phyloP scores from a whole-genome alignment of 2,888 invertebrate species.

The Acanthococcus lagerstroemiae region DNA sequence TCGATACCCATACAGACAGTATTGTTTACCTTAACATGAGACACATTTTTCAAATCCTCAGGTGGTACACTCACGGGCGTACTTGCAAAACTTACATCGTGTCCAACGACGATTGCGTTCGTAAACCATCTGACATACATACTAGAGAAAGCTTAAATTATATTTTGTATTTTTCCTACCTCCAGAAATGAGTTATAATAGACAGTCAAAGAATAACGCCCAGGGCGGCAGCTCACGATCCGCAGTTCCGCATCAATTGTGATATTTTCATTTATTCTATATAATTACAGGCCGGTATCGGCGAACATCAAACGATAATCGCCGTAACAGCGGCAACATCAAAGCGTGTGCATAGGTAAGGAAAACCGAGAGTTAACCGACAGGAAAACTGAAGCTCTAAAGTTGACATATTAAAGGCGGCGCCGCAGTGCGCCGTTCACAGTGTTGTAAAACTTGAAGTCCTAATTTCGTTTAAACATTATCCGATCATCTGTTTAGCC shows the following conservation, averaged over 20 bases:
- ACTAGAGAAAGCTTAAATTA: too few species aligned
- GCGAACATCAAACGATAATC: conserved; percentile 23
- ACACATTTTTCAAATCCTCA: too few species aligned
- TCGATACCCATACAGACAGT: too few species aligned
- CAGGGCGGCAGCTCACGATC: conserved; percentile 15
- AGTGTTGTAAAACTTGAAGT: neutral
- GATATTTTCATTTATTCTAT: conserved; percentile 28
- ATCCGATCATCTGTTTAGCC: too few species aligned
- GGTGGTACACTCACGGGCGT: too few species aligned
- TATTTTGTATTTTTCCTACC: too few species aligned
- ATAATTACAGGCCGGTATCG: conserved; percentile 26
- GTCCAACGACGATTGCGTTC: too few species aligned
- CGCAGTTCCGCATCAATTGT: conserved; percentile 19
- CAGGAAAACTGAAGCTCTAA: neutral
- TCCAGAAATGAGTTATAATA: too few species aligned
- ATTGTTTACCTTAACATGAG: too few species aligned
- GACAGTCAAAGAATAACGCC: conserved; percentile 14
- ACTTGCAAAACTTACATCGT: too few species aligned
- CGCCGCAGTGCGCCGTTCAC: neutral
- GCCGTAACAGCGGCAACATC: conserved; percentile 16
- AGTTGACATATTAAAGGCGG: conserved; percentile 8
- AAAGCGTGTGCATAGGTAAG: conserved; percentile 6
- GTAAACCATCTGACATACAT: too few species aligned
- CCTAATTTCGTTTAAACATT: too few species aligned
- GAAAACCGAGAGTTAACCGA: conserved; percentile 1